phyloP scores from a whole-genome alignment of 2,888 invertebrate genomes.

The Caenorhabditis japonica region DNA sequence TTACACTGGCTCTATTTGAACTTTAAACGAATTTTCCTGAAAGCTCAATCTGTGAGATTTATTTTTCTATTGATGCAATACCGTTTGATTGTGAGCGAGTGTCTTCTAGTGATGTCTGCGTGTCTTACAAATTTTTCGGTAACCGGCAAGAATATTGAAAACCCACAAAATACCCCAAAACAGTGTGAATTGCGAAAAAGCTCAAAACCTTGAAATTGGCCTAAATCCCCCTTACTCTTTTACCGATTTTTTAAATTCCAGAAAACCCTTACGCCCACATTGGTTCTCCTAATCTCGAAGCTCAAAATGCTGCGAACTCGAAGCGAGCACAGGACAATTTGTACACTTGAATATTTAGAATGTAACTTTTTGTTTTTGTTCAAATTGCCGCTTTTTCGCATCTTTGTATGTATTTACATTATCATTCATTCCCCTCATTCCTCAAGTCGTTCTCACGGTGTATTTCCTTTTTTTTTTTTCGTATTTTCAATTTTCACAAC shows the following conservation, averaged over 20 bases:
- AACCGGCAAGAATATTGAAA: no score
- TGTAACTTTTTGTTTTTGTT: not conserved
- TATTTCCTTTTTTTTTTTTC: slow-evolving; percentile 1
- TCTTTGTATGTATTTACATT: not conserved
- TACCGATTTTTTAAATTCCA: slow-evolving; percentile 26
- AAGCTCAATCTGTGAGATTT: no score
- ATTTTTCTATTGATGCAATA: no score
- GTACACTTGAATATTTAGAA: slow-evolving; percentile 23
- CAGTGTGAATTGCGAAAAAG: no score
- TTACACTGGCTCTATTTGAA: no score
- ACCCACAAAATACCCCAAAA: no score
- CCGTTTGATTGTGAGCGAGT: no score
- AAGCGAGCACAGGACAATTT: slow-evolving; percentile 45
- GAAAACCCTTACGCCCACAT: slow-evolving; percentile 47
- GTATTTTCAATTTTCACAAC: slow-evolving; percentile 10
- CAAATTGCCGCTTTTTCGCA: not conserved
- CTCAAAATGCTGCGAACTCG: slow-evolving; percentile 37
- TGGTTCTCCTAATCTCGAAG: slow-evolving; percentile 17
- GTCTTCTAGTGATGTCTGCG: no score
- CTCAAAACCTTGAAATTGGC: not conserved
- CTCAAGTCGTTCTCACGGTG: slow-evolving; percentile 1
- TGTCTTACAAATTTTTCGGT: no score
- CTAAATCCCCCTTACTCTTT: not conserved
- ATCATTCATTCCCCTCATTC: not conserved
- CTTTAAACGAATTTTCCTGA: no score